These are phyloP conservation scores for Papilio dardanus DNA, from an alignment of 1,140 invertebrate genomes.

Conservation along the genomic window DNA sequence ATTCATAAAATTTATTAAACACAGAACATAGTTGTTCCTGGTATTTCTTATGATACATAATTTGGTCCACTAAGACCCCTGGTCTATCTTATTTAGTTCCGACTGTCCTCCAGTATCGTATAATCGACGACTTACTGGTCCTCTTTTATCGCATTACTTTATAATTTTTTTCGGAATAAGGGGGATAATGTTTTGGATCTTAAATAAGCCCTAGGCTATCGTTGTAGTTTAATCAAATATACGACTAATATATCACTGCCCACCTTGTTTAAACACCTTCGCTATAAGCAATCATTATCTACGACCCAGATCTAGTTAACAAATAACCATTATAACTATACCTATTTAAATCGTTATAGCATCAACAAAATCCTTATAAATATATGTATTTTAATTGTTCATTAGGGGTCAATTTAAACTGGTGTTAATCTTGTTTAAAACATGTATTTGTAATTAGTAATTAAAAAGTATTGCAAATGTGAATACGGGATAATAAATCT, in stretches of 20 bases:
- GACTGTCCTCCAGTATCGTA: too few species aligned
- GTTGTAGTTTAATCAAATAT: neutral
- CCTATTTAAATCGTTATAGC: conserved; percentile 10
- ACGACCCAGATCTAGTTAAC: conserved; percentile 38
- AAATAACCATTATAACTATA: conserved; percentile 14
- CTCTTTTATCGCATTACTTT: too few species aligned
- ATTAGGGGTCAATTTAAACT: conserved; percentile 11
- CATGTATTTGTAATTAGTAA: conserved; percentile 28
- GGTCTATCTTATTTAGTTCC: too few species aligned
- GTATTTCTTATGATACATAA: too few species aligned
- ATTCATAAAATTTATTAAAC: too few species aligned
- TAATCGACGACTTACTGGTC: too few species aligned
- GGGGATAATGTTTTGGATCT: too few species aligned
- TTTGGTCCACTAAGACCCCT: too few species aligned
- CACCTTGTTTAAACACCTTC: conserved; percentile 42
- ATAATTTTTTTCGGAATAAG: too few species aligned
- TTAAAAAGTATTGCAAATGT: conserved; percentile 25
- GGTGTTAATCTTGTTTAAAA: conserved; percentile 12
- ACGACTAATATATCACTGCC: conserved; percentile 43
- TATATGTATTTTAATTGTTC: neutral
- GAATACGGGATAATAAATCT: conserved; percentile 27
- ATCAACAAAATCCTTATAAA: neutral
- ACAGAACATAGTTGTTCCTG: too few species aligned
- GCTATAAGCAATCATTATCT: conserved; percentile 41
- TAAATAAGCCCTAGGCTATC: neutral